Base-by-base conservation (phyloP, 2,797 vertebrate genomes). In the Melopsittacus undulatus region DNA sequence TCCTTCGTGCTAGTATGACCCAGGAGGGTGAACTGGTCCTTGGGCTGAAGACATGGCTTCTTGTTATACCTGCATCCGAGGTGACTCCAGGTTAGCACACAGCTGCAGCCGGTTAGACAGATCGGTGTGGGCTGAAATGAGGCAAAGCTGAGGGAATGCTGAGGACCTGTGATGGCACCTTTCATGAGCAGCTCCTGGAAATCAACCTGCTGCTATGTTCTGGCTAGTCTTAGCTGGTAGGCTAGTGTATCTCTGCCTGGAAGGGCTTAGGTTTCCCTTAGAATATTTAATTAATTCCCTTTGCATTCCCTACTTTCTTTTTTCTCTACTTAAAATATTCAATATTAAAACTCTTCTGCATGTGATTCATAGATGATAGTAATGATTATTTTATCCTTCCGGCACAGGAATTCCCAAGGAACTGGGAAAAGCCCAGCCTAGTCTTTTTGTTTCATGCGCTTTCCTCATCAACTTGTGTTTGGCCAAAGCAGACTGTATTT, bases 41-140 rank as follows among this genome's bases (percentile, higher is more conserved):
- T 62, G 67, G 15, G 46, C 80, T 90, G 70, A 54, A 94, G 97
- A 92, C 94, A 97, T 97, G 97, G 85, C 96, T 88, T 94, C 95
- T 57, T 98, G 97, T 85, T 97, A 91, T 86, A 94, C 93, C 40
- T 97, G 97, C 84, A 18, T 98, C 96, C 94, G 77, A 87, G 93
- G 91, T 83, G 95, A 95, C 74, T 94, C 95, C 91, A 98, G 97
- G 96, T 98, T 86, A 96, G 94, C 80, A 0, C 18, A 61, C 0
- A 6, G 24, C 77, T 48, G 63, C 74, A 61, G 73, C 38, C 0
- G 0, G 10, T 21, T 91, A 3, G 2, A 69, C 73, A 36, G 49
- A 81, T 67, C 0, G 1, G 8, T 51, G 57, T 45, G 70, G 80
- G 80, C 32, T 82, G 80, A 57, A 34, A 36, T 0, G 1, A 83